Conservation (phyloP, 2,888 invertebrate genomes). For the Chymomyza procnemis region DNA sequence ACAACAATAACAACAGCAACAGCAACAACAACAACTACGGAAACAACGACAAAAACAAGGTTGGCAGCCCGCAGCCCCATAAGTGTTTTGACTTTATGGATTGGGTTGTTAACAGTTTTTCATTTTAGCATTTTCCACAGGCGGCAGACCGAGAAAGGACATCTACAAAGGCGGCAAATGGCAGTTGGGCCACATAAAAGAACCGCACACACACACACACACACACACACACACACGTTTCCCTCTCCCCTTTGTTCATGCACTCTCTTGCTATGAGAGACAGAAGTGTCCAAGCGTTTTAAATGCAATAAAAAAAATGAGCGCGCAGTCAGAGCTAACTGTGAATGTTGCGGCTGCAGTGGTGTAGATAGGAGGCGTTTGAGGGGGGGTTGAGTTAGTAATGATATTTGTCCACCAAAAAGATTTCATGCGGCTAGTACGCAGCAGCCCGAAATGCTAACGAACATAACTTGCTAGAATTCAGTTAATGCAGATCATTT, state of each 20-base stretch:
- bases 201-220: neutral
- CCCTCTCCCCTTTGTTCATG: neutral
- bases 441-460: too few relatives aligned
- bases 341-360: slow-evolving; percentile 29
- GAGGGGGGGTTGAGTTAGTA: too few relatives aligned
- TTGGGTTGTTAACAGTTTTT: slow-evolving; percentile 39
- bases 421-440: too few relatives aligned
- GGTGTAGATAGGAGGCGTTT: slow-evolving; percentile 20
- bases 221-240: neutral
- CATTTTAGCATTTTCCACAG: slow-evolving; percentile 29
- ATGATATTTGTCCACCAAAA: too few relatives aligned
- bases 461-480: too few relatives aligned
- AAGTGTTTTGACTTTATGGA: slow-evolving; percentile 43
- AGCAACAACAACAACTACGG: neutral
- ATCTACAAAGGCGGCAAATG: neutral
- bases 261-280: slow-evolving; percentile 13
- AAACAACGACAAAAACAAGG: slow-evolving; percentile 10
- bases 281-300: slow-evolving; percentile 33
- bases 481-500: too few relatives aligned
- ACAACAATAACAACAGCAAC: slow-evolving; percentile 7
- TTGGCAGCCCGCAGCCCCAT: slow-evolving; percentile 21
- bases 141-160: slow-evolving; percentile 21
- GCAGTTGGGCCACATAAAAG: slow-evolving; percentile 2
- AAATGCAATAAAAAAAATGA: slow-evolving; percentile 43
- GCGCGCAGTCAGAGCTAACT: neutral